Evolutionary conservation across 1,140 invertebrate genomes (phyloP).

Genomic region (Phenacoccus solenopsis): DNA sequence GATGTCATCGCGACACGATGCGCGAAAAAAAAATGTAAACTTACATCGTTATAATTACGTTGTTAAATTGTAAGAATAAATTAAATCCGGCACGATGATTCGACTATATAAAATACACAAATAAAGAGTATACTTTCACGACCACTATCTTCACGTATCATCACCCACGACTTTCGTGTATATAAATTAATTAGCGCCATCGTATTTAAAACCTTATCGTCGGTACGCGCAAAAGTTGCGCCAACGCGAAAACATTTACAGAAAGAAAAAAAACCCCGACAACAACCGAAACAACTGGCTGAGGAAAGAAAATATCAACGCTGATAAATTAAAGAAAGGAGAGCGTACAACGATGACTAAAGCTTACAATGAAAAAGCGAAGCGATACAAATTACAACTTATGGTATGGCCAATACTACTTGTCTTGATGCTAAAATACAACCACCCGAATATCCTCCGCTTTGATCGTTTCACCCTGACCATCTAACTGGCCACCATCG

Average conservation of each 20-base stretch:
- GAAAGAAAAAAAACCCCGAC: no score
- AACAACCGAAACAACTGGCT: no score
- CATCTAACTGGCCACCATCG: background rate
- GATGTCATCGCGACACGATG: no score
- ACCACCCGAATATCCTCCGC: background rate
- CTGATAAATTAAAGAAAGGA: background rate
- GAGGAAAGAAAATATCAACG: background rate
- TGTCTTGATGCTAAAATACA: slow-evolving; percentile 8
- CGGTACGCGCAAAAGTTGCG: background rate
- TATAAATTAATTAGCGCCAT: background rate
- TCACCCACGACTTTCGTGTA: background rate
- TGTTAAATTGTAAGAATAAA: background rate
- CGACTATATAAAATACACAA: background rate
- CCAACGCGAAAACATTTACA: background rate
- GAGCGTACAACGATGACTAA: background rate
- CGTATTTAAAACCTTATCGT: background rate
- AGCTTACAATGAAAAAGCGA: slow-evolving; percentile 1
- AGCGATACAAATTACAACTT: slow-evolving; percentile 12
- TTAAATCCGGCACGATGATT: background rate
- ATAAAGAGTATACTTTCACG: background rate
- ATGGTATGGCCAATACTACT: slow-evolving; percentile 14
- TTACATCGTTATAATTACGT: background rate
- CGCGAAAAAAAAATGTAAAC: background rate
- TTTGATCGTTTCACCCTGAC: slow-evolving; percentile 16
- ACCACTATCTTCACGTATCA: background rate